Evolutionary conservation across 2,888 invertebrate genomes (phyloP).

Genomic region (Sceliomorpha sp.): DNA sequence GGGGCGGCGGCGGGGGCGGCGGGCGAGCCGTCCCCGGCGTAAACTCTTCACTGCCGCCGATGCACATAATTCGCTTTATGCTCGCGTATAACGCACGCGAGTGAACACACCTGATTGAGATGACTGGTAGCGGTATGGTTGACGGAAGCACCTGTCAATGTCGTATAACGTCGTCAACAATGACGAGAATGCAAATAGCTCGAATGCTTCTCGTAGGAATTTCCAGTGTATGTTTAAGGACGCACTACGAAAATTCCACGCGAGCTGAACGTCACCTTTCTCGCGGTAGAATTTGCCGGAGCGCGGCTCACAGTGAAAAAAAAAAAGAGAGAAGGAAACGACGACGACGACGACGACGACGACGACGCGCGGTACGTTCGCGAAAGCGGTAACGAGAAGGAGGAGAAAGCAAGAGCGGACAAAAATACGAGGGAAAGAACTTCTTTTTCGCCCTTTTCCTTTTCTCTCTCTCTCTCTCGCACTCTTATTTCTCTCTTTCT

Average conservation of each 20-base stretch:
- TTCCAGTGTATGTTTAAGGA: conserved; percentile 45
- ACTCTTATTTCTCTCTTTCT: too few relatives aligned
- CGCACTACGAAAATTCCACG: conserved; percentile 42
- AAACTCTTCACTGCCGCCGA: conserved; percentile 41
- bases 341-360: too few relatives aligned
- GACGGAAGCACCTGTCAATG: conserved; percentile 59
- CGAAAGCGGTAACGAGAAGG: conserved; percentile 9
- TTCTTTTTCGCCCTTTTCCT: too few relatives aligned
- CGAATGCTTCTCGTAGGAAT: conserved; percentile 47
- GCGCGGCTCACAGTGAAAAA: conserved; percentile 7
- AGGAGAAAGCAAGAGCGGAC: background rate
- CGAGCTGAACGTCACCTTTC: conserved; percentile 24
- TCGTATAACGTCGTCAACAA: conserved; percentile 45
- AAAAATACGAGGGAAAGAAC: too few relatives aligned
- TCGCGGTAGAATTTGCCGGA: conserved; percentile 1
- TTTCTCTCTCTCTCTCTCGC: too few relatives aligned
- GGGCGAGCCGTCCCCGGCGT: conserved; percentile 21
- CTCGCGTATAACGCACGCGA: conserved; percentile 25
- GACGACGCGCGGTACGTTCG: conserved; percentile 2
- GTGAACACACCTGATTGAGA: conserved; percentile 56
- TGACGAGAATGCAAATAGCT: conserved; percentile 53
- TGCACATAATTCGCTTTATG: conserved; percentile 45
- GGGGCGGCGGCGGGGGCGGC: conserved; percentile 11
- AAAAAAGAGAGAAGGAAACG: background rate
- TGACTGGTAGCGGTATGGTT: conserved; percentile 38